Conservation (phyloP, 2,888 invertebrate genomes). For the Drosophila meridiana region DNA sequence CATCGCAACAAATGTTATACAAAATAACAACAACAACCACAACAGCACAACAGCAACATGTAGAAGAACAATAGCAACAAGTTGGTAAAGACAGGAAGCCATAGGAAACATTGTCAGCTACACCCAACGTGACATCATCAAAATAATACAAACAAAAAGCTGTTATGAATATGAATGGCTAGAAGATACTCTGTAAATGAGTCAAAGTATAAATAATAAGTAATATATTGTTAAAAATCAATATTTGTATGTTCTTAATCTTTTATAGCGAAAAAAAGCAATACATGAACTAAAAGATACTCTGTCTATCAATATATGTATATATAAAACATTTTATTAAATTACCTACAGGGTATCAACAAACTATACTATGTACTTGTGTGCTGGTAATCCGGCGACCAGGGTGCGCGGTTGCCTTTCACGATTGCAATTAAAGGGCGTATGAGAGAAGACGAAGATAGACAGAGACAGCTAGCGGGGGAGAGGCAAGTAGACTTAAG, state of each 20-base stretch:
- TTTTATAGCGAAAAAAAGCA: background rate
- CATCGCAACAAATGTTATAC: slow-evolving; percentile 46
- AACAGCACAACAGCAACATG: slow-evolving; percentile 18
- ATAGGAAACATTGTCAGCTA: slow-evolving; percentile 50
- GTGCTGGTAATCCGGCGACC: slow-evolving; percentile 12
- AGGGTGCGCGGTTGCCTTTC: slow-evolving; percentile 24
- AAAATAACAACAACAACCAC: slow-evolving; percentile 47
- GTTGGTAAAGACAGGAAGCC: slow-evolving; percentile 63
- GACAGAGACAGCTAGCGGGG: slow-evolving; percentile 14
- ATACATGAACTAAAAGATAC: slow-evolving; percentile 9
- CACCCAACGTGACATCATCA: slow-evolving; percentile 58
- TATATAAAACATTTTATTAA: background rate
- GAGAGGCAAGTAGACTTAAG: slow-evolving; percentile 9
- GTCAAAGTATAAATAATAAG: background rate
- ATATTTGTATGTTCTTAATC: background rate
- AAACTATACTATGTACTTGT: background rate
- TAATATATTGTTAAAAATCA: background rate
- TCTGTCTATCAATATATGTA: background rate
- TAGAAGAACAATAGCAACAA: slow-evolving; percentile 48
- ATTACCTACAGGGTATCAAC: slow-evolving; percentile 20
- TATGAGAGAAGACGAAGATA: slow-evolving; percentile 13
- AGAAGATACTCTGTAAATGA: slow-evolving; percentile 7
- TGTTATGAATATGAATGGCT: background rate
- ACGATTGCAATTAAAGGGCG: slow-evolving; percentile 61
- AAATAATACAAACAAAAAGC: slow-evolving; percentile 26